Percentiles rank a stretch among this genome's conserved stretches.
These are phyloP conservation scores for Nemotelus pantherinus DNA, from an alignment of 2,888 invertebrate species.

Conservation along the genomic window DNA sequence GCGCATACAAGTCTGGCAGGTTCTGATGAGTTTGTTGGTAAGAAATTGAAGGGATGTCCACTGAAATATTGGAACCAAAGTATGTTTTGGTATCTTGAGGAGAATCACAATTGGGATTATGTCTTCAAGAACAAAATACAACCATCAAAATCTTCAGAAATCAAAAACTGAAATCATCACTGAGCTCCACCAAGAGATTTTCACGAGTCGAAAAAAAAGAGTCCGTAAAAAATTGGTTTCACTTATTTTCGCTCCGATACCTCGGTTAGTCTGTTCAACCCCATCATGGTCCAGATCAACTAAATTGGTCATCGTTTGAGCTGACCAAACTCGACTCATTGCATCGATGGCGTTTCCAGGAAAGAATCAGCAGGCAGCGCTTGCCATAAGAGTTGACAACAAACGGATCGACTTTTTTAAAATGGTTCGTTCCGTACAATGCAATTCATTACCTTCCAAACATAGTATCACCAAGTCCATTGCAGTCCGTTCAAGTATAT, in stretches of 20 bases:
- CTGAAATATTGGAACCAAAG: neutral
- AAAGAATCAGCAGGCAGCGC: neutral
- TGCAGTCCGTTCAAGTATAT: neutral
- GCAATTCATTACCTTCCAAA: slow-evolving; percentile 43
- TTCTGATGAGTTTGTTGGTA: neutral
- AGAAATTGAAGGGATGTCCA: neutral
- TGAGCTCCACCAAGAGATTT: neutral
- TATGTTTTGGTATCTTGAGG: neutral
- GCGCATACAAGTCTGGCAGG: slow-evolving; percentile 41
- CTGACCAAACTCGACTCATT: slow-evolving; percentile 17
- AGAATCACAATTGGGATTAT: too few relatives aligned
- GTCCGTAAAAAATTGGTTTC: too few relatives aligned
- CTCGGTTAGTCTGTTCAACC: neutral
- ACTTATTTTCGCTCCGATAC: neutral
- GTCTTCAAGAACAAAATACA: too few relatives aligned
- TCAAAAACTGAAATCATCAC: neutral
- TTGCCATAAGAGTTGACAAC: slow-evolving; percentile 25
- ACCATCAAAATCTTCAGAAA: too few relatives aligned
- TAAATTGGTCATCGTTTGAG: neutral
- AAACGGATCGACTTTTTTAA: slow-evolving; percentile 35
- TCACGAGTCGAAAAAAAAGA: too few relatives aligned
- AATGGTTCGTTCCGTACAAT: slow-evolving; percentile 32
- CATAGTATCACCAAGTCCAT: slow-evolving; percentile 18
- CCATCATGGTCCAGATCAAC: neutral
- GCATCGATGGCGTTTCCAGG: neutral